Evolutionary conservation across 2,797 vertebrate genomes (phyloP), one percentile per base, ranked within the genome.

Genomic region (Diceros bicornis): DNA sequence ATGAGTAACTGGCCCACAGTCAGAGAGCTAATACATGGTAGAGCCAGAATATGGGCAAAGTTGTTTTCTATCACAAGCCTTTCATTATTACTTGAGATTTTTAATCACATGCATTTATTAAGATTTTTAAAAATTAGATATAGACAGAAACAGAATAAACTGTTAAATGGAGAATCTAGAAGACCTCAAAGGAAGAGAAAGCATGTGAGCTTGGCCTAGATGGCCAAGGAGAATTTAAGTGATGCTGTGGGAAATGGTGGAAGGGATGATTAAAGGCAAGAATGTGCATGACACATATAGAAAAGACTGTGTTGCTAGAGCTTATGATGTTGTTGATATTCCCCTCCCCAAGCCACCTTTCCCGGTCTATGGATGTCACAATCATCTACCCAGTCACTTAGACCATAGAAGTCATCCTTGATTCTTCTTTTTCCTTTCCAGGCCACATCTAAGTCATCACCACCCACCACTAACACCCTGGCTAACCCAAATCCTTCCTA

Each of bases 191-290:
- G 62, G 37, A 95, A 71, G 27, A 75, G 32, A 92, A 57, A 69
- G 27, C 1, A 32, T 64, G 34, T 57, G 34, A 82, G 1, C 2
- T 84, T 59, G n/a, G 27, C 64, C 29, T 74, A 14, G 12, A 47
- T 37, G 14, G 27, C 8, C 52, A 66, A 12, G 2, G 23, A 75
- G 23, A 84, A 57, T 57, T 62, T 72, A 23, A 32, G 25, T 12
- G 29, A 41, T 7, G 1, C 2, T 23, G 2, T 32, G 10, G n/a
- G 6, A 37, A 20, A 55, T 8, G 3, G 1, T 41, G 8, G n/a
- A 50, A 78, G n/a, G 27, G 20, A 34, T 20, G 8, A 77, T 6
- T 2, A 37, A n/a, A 55, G 13, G 4, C 4, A 47, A 52, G n/a
- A 32, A 62, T 37, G 68, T 18, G 4, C 7, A 0, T 44, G n/a